Percentiles rank a stretch among this genome's conserved stretches.
These are phyloP conservation scores for Nothobranchius furzeri DNA, from an alignment of 2,113 vertebrate genomes.

Conservation along the genomic window DNA sequence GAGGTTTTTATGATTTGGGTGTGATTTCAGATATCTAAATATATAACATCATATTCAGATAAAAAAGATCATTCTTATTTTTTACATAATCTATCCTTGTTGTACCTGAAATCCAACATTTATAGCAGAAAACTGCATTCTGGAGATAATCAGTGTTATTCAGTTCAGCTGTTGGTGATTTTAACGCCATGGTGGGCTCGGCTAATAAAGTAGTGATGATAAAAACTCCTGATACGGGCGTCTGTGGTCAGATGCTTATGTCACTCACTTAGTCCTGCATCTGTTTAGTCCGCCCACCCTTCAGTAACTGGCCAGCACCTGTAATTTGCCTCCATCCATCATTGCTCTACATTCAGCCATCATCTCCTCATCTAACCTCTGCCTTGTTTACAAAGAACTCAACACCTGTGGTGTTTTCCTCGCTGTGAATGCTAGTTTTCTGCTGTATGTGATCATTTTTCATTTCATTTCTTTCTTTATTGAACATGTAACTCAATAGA, in stretches of 20 bases:
- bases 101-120: not conserved
- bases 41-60: not conserved
- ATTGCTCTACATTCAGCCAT: constrained; percentile 16
- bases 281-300: constrained; percentile 14
- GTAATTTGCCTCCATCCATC: constrained; percentile 51
- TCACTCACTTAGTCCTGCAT: constrained; percentile 14
- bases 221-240: not conserved
- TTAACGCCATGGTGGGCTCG: not conserved
- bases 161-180: not conserved
- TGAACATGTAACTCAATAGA: too few relatives aligned
- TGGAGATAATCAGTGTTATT: not conserved
- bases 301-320: constrained; percentile 36
- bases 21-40: not conserved
- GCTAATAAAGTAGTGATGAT: not conserved
- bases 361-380: constrained; percentile 25
- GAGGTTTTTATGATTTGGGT: not conserved
- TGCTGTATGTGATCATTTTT: too few relatives aligned
- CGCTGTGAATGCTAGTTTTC: too few relatives aligned
- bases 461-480: too few relatives aligned
- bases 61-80: not conserved
- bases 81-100: not conserved
- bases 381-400: constrained; percentile 14
- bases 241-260: constrained; percentile 3
- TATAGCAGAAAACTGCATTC: not conserved
- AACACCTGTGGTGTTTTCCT: not conserved